Conservation (phyloP, 2,113 vertebrate species). For the Colistium nudipinnis region DNA sequence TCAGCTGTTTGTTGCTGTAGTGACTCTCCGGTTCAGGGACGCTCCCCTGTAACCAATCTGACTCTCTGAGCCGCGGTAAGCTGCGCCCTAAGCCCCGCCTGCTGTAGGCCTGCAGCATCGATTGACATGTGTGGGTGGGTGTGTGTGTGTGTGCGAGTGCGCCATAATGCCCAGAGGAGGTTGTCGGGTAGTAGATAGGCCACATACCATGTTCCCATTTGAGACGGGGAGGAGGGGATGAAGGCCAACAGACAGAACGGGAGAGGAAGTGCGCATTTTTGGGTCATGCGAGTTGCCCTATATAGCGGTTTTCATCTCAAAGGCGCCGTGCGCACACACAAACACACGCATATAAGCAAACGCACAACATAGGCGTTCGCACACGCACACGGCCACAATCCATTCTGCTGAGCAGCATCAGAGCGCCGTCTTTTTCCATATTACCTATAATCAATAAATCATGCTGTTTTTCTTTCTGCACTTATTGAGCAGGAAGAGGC, state of each 20-base stretch:
- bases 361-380: background rate
- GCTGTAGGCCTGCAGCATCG: constrained; percentile 63
- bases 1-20: constrained; percentile 49
- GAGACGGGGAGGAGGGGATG: constrained; percentile 50
- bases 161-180: constrained; percentile 72
- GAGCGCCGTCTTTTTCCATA: constrained; percentile 46
- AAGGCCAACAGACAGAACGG: constrained; percentile 56
- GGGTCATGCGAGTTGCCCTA: constrained; percentile 78
- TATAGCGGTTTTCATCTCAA: constrained; percentile 64
- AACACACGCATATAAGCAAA: background rate
- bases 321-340: constrained; percentile 29
- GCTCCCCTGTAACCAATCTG: constrained; percentile 65
- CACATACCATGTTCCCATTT: constrained; percentile 70
- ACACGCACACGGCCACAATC: constrained; percentile 23
- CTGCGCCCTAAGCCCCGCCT: constrained; percentile 58
- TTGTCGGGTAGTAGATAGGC: constrained; percentile 72
- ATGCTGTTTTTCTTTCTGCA: constrained; percentile 34
- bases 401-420: constrained; percentile 60
- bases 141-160: constrained; percentile 38
- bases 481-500: constrained; percentile 8
- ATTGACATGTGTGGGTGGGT: constrained; percentile 31
- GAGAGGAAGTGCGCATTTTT: constrained; percentile 67
- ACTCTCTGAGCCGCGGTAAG: constrained; percentile 67
- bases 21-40: constrained; percentile 50
- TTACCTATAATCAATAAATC: constrained; percentile 59